Conservation (phyloP, 1,140 invertebrate species). For the Cotesia glomerata region DNA sequence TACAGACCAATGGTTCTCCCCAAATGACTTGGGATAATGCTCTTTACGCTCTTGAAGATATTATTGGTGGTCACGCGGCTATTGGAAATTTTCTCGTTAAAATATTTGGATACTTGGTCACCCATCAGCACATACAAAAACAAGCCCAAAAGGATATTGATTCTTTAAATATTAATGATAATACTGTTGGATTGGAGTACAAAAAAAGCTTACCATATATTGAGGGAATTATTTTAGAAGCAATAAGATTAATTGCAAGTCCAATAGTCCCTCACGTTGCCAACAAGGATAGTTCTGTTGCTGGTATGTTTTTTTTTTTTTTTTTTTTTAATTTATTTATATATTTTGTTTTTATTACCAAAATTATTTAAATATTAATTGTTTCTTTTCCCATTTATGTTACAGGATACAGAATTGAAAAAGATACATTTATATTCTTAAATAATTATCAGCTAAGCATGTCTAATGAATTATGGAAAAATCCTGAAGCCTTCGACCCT, state of each 20-base stretch:
- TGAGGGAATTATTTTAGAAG: conserved; percentile 82
- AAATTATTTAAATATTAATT: not conserved
- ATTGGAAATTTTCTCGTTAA: conserved; percentile 84
- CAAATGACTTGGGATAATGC: conserved; percentile 70
- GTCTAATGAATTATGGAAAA: conserved; percentile 73
- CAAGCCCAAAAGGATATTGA: conserved; percentile 77
- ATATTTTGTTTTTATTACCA: not conserved
- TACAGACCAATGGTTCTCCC: conserved; percentile 68
- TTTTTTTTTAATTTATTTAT: not conserved
- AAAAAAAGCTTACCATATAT: conserved; percentile 78
- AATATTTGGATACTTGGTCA: conserved; percentile 72
- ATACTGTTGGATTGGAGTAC: conserved; percentile 70
- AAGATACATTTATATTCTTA: conserved; percentile 84
- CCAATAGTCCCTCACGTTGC: conserved; percentile 92
- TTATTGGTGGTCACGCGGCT: conserved; percentile 86
- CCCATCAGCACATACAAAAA: conserved; percentile 68
- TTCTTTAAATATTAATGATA: conserved; percentile 58
- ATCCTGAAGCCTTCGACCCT: conserved; percentile 64
- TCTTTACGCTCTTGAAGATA: conserved; percentile 83
- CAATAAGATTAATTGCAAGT: conserved; percentile 79
- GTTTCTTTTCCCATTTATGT: conserved; percentile 1
- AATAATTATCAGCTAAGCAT: conserved; percentile 88
- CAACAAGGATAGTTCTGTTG: conserved; percentile 75
- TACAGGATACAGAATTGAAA: conserved; percentile 72
- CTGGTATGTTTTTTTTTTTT: conserved; percentile 55